Conservation (phyloP, 1,140 invertebrate species). For the Lithobius niger region DNA sequence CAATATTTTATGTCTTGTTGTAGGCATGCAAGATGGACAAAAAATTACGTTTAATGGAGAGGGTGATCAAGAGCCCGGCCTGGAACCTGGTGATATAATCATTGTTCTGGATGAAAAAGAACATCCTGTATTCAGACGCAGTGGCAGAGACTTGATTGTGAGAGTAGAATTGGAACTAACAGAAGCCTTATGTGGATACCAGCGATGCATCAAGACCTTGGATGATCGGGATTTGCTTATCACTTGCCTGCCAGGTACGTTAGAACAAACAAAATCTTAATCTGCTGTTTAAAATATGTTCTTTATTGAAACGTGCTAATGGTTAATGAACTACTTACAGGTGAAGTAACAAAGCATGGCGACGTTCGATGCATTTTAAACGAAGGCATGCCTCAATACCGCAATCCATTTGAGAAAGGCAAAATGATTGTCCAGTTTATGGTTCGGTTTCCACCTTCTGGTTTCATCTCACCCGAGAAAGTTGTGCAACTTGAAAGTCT, state of each 20-base stretch:
- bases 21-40: constrained; percentile 83
- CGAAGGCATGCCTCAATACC: constrained; percentile 95
- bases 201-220: constrained; percentile 82
- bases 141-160: constrained; percentile 74
- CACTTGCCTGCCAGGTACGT: constrained; percentile 61
- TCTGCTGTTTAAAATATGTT: too few relatives aligned
- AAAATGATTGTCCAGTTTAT: constrained; percentile 82
- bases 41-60: constrained; percentile 90
- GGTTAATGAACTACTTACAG: constrained; percentile 33
- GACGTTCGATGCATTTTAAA: constrained; percentile 79
- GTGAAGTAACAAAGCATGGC: constrained; percentile 70
- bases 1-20: constrained; percentile 11
- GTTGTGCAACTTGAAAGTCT: constrained; percentile 67
- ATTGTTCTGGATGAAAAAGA: constrained; percentile 96
- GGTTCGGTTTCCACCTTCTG: constrained; percentile 67
- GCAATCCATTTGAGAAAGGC: constrained; percentile 93
- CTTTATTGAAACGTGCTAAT: background rate
- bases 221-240: constrained; percentile 85
- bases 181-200: constrained; percentile 93
- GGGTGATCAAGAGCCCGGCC: constrained; percentile 92
- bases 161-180: constrained; percentile 71
- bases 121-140: constrained; percentile 69
- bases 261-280: too few relatives aligned
- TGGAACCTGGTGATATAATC: constrained; percentile 89
- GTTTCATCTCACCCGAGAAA: constrained; percentile 52